Base-by-base conservation (phyloP, 2,888 invertebrate genomes). In the Germaria angustata region DNA sequence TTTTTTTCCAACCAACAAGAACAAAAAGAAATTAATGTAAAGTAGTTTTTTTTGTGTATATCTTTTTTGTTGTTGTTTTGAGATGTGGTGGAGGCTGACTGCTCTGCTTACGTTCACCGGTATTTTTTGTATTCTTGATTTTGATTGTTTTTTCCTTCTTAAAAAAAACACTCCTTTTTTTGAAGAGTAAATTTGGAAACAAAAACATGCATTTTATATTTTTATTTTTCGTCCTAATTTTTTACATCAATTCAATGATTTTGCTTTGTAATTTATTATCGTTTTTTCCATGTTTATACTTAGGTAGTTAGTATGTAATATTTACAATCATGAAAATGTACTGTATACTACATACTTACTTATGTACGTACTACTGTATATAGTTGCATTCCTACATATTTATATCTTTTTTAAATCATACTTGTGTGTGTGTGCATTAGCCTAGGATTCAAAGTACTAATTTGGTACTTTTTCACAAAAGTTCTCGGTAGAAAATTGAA, bases 31-130 rank as follows among this genome's bases (percentile, higher is more conserved):
- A 49, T 41, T 69, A 57, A 79, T 82, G 65, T 75, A 69, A 82
- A 82, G 65, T 69, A 65, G 73, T 82, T 82, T 79, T 82, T 79
- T 82, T 82, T 82, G 51, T 82, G 69, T 79, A 79, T 79, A 75
- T 57, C 28, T 69, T 78, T 82, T 78, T 81, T 71, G 59, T 51
- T 55, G 22, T 8, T 61, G 68, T 51, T 15, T 24, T 49, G 53
- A 24, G 69, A 65, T 59, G 28, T 49, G 51, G 53, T 59, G 79
- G 75, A 59, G 53, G 61, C 66, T 66, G 66, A 39, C 71, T 71
- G 77, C 77, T 63, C 81, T 79, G 82, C 63, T 79, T 51, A 53
- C 73, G 75, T 75, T 82, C 79, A 69, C 82, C 82, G 82, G 82
- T 79, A 69, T 75, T 73, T 81, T 81, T 51, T 71, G n/a, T 71